Evolutionary conservation across 2,888 invertebrate genomes (phyloP), one percentile per base, ranked within the genome.

Genomic region (Andrena flavipes): DNA sequence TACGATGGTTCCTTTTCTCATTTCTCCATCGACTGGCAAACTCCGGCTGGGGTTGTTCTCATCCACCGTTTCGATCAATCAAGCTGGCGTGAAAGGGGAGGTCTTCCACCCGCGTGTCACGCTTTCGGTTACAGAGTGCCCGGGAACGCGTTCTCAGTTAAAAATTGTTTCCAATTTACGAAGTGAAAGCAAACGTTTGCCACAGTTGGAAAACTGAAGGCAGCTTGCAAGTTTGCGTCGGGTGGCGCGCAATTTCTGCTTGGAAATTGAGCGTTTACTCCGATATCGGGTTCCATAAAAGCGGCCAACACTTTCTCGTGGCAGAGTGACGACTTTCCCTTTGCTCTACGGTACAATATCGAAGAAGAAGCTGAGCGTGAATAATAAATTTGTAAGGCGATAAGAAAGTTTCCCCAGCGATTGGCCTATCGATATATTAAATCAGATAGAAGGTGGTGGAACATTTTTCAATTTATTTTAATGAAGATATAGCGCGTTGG

Each of bases 381-480:
- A 56, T 23, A 56, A 20, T 23, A 26, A 23, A 56, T 56, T 26
- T 10, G 26, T 20, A 20, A 26, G 1, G 10, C 4, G 26, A 23
- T 56, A 10, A 56, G 23, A 23, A 56, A 56, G 4, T 56, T 23
- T 42, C 23, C 10, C 4, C 10, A 20, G 4, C 23, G 10, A 23
- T 56, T 4, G 23, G 10, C 10, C 23, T 23, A 23, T 56, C 26
- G 26, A 56, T 56, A 16, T 59, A 29, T 59, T 59, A 29, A 33
- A 62, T 20, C n/a, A 33, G 33, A 29, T 10, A n/a, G 20, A 10
- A 62, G 33, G 0, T 20, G 33, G 56, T 56, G 29, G 62, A 35
- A 62, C 10, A 33, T 29, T 33, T 33, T 35, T 62, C 33, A 33
- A 62, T 62, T 62, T 62, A 20, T 20, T 62, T 62, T 62, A 62